Percentiles rank a stretch among this genome's conserved stretches.
These are phyloP conservation scores for Phaedon cochleariae DNA, from an alignment of 2,888 invertebrate species.

Conservation along the genomic window DNA sequence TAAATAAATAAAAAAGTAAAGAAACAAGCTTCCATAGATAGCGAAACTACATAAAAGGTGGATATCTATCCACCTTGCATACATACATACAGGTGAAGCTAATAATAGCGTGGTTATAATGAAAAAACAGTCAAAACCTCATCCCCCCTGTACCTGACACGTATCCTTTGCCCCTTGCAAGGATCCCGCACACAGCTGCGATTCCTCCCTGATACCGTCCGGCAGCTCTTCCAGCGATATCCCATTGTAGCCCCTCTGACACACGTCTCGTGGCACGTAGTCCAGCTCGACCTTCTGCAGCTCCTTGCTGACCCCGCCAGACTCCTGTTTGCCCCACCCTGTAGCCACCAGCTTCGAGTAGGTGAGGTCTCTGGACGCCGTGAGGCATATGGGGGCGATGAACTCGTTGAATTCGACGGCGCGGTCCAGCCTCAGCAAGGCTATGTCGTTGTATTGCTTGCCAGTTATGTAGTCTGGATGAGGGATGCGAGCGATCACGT, in stretches of 20 bases:
- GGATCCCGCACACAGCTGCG: constrained; percentile 64
- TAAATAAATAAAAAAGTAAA: too few species aligned
- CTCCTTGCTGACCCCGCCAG: constrained; percentile 50
- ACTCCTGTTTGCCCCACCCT: constrained; percentile 62
- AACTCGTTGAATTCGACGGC: constrained; percentile 57
- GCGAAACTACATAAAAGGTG: too few species aligned
- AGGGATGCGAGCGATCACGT: constrained; percentile 52
- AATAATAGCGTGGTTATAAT: too few species aligned
- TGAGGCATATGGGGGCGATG: constrained; percentile 63
- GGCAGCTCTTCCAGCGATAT: constrained; percentile 50
- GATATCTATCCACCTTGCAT: too few species aligned
- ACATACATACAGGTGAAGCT: too few species aligned
- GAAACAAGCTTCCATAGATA: too few species aligned
- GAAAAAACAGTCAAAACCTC: too few species aligned
- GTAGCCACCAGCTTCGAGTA: constrained; percentile 55
- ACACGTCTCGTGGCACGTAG: constrained; percentile 51
- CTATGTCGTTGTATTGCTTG: constrained; percentile 65
- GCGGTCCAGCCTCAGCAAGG: constrained; percentile 60
- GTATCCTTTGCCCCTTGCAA: constrained; percentile 60
- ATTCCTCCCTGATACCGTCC: constrained; percentile 57
- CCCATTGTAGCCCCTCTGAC: constrained; percentile 49
- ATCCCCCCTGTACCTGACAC: constrained; percentile 64
- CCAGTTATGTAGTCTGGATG: constrained; percentile 61
- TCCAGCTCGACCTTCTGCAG: constrained; percentile 62
- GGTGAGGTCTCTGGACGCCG: constrained; percentile 40